Percentiles rank a stretch among this genome's conserved stretches.
Evolutionary conservation across 2,113 vertebrate genomes (phyloP).

Genomic region (Spea multiplicata): DNA sequence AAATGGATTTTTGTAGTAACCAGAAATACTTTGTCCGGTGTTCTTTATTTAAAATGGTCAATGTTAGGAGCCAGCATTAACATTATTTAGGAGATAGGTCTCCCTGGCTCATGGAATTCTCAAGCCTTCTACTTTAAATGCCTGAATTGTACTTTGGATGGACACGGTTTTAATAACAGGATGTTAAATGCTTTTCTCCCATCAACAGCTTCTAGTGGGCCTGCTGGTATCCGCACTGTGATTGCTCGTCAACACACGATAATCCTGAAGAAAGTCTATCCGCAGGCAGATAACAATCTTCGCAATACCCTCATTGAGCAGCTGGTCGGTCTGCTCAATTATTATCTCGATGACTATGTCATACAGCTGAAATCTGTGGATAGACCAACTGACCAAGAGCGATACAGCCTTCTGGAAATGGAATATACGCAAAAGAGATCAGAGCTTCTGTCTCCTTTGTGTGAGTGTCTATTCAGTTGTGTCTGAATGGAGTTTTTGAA

Average conservation of each 20-base stretch:
- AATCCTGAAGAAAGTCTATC: constrained; percentile 82
- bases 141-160: not conserved
- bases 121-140: too few species aligned
- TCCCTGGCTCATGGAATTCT: too few species aligned
- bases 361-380: constrained; percentile 85
- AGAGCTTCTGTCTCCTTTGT: constrained; percentile 78
- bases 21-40: too few species aligned
- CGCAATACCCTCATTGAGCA: constrained; percentile 81
- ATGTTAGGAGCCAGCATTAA: too few species aligned
- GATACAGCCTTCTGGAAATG: constrained; percentile 80
- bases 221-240: constrained; percentile 67
- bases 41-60: too few species aligned
- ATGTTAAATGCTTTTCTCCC: not conserved
- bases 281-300: constrained; percentile 81
- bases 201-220: constrained; percentile 71
- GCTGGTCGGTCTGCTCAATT: constrained; percentile 84
- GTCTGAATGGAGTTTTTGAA: too few species aligned
- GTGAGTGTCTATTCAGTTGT: constrained; percentile 64
- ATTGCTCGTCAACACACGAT: constrained; percentile 78
- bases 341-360: constrained; percentile 81
- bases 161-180: fast-evolving
- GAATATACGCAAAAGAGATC: constrained; percentile 87
- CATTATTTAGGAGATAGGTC: too few species aligned
- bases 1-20: too few species aligned
- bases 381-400: constrained; percentile 72